Base-by-base conservation (phyloP, 1,140 invertebrate genomes). In the Drosophila biarmipes region DNA sequence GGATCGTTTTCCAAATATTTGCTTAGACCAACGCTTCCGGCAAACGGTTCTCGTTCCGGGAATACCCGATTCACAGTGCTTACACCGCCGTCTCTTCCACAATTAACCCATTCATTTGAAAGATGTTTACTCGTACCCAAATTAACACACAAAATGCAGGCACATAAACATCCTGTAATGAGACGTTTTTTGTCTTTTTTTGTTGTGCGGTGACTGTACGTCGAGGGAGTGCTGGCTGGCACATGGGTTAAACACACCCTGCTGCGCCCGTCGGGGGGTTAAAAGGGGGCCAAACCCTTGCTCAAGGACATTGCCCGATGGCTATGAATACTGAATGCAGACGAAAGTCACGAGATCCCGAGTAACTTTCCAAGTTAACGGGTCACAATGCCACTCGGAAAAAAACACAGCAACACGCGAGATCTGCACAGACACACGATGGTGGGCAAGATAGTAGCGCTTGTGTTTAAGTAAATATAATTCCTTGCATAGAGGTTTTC, bases 351-450 rank as follows among this genome's bases (percentile, higher is more conserved):
- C 63, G 63, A 64, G 63, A 64, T 67, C 45, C 59, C 58, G 15
- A 46, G 45, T 64, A 67, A 66, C 45, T 67, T 67, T 67, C 63
- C 63, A 67, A 63, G 45, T 64, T 67, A 67, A 52, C 59, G 51
- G 63, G 63, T 67, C 63, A 67, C 63, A 51, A 64, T 64, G 34
- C 63, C 57, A 66, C 58, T 40, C 27, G 6, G 40, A 19, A 59
- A 27, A 24, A 12, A 17, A 19, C 4, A n/a, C 34, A 61, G 19
- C 14, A 46, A 62, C 62, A 66, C 17, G 43, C 57, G n/a, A 62
- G 45, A n/a, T 29, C 14, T 45, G 12, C 19, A 24, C 43, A 21
- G 21, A 24, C 43, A 11, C 58, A 49, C 35, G 35, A 5, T 8
- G 10, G 19, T 10, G 45, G 17, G 8, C 27, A 51, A 14, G 27